Conservation (phyloP, 2,888 invertebrate genomes). For the Imbricaverruca yamaguchii region DNA sequence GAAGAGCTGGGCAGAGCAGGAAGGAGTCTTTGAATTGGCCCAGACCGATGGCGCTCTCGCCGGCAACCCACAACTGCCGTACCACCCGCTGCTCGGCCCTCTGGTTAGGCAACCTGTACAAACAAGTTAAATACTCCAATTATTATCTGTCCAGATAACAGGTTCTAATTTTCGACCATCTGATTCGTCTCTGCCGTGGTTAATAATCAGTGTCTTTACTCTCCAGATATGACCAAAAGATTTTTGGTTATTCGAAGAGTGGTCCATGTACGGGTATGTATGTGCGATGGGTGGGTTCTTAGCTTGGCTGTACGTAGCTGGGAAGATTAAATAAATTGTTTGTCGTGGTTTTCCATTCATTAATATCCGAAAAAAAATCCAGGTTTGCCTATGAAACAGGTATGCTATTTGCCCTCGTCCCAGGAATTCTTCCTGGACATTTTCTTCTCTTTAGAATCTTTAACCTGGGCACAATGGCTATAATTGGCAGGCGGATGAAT, state of each 20-base stretch:
- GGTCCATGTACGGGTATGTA: no score
- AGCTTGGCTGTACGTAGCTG: no score
- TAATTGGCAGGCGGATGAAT: no score
- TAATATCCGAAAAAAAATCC: no score
- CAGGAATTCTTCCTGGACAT: neutral
- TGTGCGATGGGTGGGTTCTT: no score
- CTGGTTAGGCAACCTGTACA: neutral
- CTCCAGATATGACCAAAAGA: neutral
- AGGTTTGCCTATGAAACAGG: neutral
- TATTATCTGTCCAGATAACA: neutral
- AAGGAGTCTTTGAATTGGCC: neutral
- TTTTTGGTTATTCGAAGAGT: no score
- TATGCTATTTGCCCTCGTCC: neutral
- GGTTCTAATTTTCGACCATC: conserved; percentile 11
- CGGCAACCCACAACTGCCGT: neutral
- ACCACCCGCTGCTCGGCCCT: neutral
- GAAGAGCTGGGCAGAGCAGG: no score
- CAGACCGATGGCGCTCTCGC: neutral
- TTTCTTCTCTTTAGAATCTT: neutral
- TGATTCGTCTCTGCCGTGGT: neutral
- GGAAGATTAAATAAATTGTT: no score
- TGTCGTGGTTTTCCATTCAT: no score
- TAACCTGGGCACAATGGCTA: neutral
- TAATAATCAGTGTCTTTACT: neutral
- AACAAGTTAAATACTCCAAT: conserved; percentile 3